phyloP scores from a whole-genome alignment of 2,113 vertebrate species.

The Callionymus lyra region DNA sequence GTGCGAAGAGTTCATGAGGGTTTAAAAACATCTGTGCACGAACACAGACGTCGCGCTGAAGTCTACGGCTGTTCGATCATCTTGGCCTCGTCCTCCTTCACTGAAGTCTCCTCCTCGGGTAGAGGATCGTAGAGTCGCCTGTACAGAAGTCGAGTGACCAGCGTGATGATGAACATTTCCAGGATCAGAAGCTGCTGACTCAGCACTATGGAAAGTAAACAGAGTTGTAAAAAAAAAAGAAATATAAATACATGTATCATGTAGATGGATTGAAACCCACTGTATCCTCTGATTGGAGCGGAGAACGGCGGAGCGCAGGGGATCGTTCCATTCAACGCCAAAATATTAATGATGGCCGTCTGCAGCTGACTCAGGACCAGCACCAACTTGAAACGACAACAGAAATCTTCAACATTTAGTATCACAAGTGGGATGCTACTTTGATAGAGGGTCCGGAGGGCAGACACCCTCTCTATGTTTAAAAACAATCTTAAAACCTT shows the following conservation, averaged over 20 bases:
- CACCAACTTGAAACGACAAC: slow-evolving; percentile 59
- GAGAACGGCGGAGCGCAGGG: slow-evolving; percentile 74
- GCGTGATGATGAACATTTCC: slow-evolving; percentile 81
- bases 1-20: too few relatives aligned
- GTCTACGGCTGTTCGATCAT: slow-evolving; percentile 7
- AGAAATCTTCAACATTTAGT: too few relatives aligned
- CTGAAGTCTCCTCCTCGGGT: slow-evolving; percentile 26
- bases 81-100: slow-evolving; percentile 40
- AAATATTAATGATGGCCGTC: slow-evolving; percentile 71
- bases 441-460: too few relatives aligned
- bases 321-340: slow-evolving; percentile 61
- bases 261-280: slow-evolving; percentile 53
- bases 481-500: too few relatives aligned
- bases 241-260: neutral
- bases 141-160: slow-evolving; percentile 71
- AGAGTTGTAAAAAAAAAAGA: neutral
- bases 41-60: neutral
- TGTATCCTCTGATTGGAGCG: slow-evolving; percentile 66
- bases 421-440: too few relatives aligned
- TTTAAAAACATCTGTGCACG: neutral
- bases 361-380: slow-evolving; percentile 79
- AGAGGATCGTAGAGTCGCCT: slow-evolving; percentile 65
- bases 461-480: too few relatives aligned
- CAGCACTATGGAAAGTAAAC: slow-evolving; percentile 63
- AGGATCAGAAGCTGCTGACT: slow-evolving; percentile 77